Evolutionary conservation across 2,888 invertebrate species (phyloP), one percentile per base, ranked within the genome.

Genomic region (Colostygia pectinataria): DNA sequence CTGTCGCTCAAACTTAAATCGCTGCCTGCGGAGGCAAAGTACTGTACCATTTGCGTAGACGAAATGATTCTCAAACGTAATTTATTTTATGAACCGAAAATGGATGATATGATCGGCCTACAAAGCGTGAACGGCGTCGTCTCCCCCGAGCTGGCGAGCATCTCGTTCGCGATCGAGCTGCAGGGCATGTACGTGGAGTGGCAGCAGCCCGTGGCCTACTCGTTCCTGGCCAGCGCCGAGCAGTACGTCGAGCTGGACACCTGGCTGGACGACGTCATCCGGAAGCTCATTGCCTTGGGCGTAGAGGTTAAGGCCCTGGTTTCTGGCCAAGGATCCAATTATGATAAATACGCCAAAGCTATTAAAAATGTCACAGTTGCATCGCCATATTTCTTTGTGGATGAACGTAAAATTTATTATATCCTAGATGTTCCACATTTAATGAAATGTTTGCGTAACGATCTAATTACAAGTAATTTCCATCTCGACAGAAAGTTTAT

Each of bases 31-130:
- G 52, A 52, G 10, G 52, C 52, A 15, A 46, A 47, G 38, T 62
- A 63, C 33, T 68, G 65, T 41, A 64, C 61, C 4, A 24, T 66
- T n/a, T 52, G 50, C 36, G 14, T 66, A 3, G 59, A 61, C 50
- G 63, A 66, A 38, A 63, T 67, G 61, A 32, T 46, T 4, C 57
- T 67, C 23, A 67, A 65, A 40, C 23, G 62, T 28, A 45, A 63
- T 23, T 57, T 67, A 23, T 43, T 55, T 38, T 64, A 65, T 25
- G 51, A 63, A 13, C 56, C 46, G 0, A 59, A 38, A 48, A 53
- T 23, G 4, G 66, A 63, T 27, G 59, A 63, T 47, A 41, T 66
- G 1, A 56, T 62, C 33, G 65, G 64, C 6, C 37, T 65, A 24
- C 63, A 66, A 40, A 63, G 63, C 46, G 52, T 68, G 0, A 62